Evolutionary conservation across 2,888 invertebrate species (phyloP).

Genomic region (Myopa tessellatipennis): DNA sequence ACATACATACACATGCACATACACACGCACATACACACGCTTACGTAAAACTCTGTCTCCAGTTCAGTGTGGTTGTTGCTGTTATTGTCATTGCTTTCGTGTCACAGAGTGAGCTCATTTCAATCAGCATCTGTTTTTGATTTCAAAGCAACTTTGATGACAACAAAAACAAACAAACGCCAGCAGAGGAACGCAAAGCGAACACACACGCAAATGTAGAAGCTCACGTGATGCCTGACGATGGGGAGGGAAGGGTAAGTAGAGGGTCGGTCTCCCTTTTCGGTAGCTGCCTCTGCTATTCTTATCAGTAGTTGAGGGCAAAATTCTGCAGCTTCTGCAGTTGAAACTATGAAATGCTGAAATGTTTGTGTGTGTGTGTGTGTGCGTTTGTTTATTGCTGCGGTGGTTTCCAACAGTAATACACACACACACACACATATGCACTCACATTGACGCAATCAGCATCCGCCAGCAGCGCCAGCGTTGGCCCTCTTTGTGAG

Average conservation of each 20-base stretch:
- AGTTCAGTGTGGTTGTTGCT: not conserved
- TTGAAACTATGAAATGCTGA: constrained; percentile 58
- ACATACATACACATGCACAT: too few species aligned
- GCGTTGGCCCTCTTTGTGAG: constrained; percentile 20
- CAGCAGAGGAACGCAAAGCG: constrained; percentile 5
- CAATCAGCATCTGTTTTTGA: constrained; percentile 54
- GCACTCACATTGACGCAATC: not conserved
- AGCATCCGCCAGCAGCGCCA: constrained; percentile 12
- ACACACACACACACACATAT: constrained; percentile 8
- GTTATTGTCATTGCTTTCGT: constrained; percentile 6
- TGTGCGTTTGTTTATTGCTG: constrained; percentile 16
- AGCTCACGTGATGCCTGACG: constrained; percentile 11
- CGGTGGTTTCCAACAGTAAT: constrained; percentile 10
- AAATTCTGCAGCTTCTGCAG: constrained; percentile 31
- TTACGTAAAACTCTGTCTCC: too few species aligned
- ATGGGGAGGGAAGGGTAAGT: not conserved
- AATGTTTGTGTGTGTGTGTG: constrained; percentile 32
- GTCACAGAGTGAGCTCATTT: constrained; percentile 37
- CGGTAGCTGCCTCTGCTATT: not conserved
- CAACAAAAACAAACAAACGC: constrained; percentile 33
- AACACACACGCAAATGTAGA: constrained; percentile 2
- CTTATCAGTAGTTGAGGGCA: constrained; percentile 2
- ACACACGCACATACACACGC: too few species aligned
- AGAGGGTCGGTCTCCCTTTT: constrained; percentile 13
- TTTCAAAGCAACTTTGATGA: constrained; percentile 50